Evolutionary conservation across 2,113 vertebrate species (phyloP).

Genomic region (Anoura caudifer): DNA sequence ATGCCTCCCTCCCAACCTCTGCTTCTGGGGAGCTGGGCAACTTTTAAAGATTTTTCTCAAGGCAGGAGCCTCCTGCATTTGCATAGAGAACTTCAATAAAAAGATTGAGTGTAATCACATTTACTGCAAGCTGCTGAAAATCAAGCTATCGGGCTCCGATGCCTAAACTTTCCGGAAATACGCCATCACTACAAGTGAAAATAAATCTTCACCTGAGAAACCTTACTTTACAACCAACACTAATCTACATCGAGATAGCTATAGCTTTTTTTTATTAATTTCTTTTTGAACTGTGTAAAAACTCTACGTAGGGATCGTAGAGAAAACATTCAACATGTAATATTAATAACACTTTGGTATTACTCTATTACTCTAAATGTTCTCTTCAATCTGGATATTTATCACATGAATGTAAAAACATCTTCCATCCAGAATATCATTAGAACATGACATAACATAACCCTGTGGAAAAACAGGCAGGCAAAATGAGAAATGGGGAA

Average conservation of each 20-base stretch:
- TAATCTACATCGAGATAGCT: not conserved
- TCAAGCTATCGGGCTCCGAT: not conserved
- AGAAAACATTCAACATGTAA: not conserved
- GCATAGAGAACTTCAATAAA: conserved; percentile 25
- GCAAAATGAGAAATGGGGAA: not conserved
- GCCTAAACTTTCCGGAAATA: not conserved
- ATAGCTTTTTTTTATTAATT: conserved; percentile 16
- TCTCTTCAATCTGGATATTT: not conserved
- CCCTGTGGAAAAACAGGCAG: not conserved
- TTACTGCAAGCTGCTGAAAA: not conserved
- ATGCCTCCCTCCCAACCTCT: conserved; percentile 87
- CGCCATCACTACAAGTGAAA: fast-evolving
- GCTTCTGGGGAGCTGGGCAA: conserved; percentile 84
- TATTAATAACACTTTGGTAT: not conserved
- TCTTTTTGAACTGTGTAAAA: not conserved
- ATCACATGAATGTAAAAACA: not conserved
- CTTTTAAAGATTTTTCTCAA: conserved; percentile 83
- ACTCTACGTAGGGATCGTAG: not conserved
- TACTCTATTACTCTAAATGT: conserved; percentile 5
- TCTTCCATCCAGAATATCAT: not conserved
- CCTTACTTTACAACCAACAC: not conserved
- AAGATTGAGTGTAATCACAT: conserved; percentile 31
- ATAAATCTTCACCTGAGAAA: not conserved
- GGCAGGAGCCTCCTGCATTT: conserved; percentile 79
- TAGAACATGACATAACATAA: not conserved